A percentile compares a stretch with the other conserved stretches of the same genome.
phyloP scores from a whole-genome alignment of 2,797 vertebrate genomes.

The Xiphophorus birchmanni region DNA sequence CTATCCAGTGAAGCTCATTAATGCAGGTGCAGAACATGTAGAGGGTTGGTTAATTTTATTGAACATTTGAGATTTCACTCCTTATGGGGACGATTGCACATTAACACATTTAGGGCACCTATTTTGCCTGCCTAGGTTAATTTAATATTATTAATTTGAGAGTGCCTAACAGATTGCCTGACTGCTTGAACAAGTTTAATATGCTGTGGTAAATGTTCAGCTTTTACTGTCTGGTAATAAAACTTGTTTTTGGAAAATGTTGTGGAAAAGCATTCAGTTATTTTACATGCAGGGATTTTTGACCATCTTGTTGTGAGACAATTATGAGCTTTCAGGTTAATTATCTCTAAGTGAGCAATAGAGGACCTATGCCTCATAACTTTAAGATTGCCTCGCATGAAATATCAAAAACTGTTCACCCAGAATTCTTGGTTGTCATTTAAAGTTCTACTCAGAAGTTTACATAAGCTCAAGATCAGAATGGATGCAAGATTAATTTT shows the following conservation, averaged over 20 bases:
- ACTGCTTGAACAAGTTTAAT: constrained; percentile 51
- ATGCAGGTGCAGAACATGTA: not conserved
- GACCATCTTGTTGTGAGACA: constrained; percentile 1
- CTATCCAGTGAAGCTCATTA: not conserved
- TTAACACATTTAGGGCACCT: constrained; percentile 24
- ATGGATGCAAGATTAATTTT: not conserved
- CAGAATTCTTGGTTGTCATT: not conserved
- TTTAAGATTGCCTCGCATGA: not conserved
- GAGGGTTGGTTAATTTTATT: constrained; percentile 2
- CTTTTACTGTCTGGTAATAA: constrained; percentile 30
- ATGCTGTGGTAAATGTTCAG: constrained; percentile 26
- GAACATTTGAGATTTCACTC: constrained; percentile 20
- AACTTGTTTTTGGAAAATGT: constrained; percentile 27
- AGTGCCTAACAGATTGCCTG: constrained; percentile 45
- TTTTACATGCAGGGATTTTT: constrained; percentile 13
- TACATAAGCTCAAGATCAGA: not conserved
- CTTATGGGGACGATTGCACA: constrained; percentile 14
- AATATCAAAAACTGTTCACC: constrained; percentile 5
- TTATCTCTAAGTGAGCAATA: constrained; percentile 5
- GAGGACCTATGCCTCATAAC: not conserved
- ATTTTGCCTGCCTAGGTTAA: constrained; percentile 40
- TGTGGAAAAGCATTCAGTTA: constrained; percentile 10
- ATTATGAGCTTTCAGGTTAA: not conserved
- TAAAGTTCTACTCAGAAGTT: not conserved
- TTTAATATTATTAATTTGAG: constrained; percentile 41